Percentiles rank a stretch among this genome's conserved stretches.
phyloP scores from a whole-genome alignment of 2,888 invertebrate species.

The Ennomos fuscantarius region DNA sequence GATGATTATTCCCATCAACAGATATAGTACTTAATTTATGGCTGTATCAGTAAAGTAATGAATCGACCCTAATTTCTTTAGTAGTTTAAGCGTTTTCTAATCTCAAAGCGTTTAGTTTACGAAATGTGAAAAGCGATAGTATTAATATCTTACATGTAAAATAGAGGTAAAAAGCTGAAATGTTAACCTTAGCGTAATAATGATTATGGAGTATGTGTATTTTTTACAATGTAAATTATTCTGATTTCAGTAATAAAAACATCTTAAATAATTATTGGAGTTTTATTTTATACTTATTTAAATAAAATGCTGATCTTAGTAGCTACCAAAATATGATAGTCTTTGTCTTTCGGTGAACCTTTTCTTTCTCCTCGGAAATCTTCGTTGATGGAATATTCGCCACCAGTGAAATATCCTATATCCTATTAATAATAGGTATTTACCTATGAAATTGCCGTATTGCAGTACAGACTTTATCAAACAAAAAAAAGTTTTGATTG shows the following conservation, averaged over 20 bases:
- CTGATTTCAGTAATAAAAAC: slow-evolving; percentile 83
- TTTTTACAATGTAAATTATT: slow-evolving; percentile 86
- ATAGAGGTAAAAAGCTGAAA: slow-evolving; percentile 72
- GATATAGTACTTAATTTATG: neutral
- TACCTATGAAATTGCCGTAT: too few relatives aligned
- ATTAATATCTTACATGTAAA: slow-evolving; percentile 55
- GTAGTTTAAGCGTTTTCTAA: slow-evolving; percentile 24
- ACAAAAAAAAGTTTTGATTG: too few relatives aligned
- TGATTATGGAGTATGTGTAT: slow-evolving; percentile 69
- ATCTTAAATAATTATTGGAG: slow-evolving; percentile 62
- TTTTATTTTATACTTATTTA: slow-evolving; percentile 48
- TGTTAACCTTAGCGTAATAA: slow-evolving; percentile 78
- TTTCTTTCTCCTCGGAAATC: too few relatives aligned
- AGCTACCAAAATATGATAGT: too few relatives aligned
- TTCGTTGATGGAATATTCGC: too few relatives aligned
- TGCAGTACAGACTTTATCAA: too few relatives aligned
- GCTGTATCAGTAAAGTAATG: slow-evolving; percentile 28
- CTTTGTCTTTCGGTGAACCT: too few relatives aligned
- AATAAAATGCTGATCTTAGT: too few relatives aligned
- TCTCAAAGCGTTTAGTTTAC: slow-evolving; percentile 30
- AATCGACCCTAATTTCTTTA: slow-evolving; percentile 32
- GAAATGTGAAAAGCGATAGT: slow-evolving; percentile 19
- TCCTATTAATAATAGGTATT: too few relatives aligned
- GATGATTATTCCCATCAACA: too few relatives aligned
- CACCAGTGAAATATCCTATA: too few relatives aligned